Evolutionary conservation across 2,797 vertebrate species (phyloP).

Genomic region (Mormyrops attenuatus): DNA sequence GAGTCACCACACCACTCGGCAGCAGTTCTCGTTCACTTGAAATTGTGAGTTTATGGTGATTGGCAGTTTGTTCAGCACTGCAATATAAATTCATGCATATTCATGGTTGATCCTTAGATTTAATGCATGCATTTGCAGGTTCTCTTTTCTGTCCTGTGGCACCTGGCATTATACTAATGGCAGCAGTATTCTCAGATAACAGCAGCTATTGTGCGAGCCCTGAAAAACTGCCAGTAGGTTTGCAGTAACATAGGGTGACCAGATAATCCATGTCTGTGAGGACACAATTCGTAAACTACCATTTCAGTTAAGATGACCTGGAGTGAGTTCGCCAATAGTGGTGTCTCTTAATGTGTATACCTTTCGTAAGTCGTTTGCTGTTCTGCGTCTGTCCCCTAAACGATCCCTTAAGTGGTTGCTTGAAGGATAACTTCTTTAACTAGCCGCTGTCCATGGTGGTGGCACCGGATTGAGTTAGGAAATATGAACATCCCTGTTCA

Average conservation of each 20-base stretch:
- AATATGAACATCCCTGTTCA: neutral
- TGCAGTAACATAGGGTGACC: neutral
- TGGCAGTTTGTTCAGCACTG: neutral
- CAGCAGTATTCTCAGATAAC: neutral
- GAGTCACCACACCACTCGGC: neutral
- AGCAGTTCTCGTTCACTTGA: neutral
- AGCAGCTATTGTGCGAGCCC: neutral
- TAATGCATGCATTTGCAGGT: neutral
- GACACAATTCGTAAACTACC: neutral
- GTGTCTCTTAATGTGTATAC: neutral
- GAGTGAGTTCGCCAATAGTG: neutral
- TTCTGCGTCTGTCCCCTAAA: neutral
- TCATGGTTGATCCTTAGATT: neutral
- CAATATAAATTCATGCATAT: constrained; percentile 1
- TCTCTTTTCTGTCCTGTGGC: neutral
- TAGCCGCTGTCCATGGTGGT: neutral
- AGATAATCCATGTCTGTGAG: neutral
- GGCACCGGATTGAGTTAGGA: neutral
- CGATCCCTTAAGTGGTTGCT: neutral
- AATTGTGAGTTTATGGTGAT: neutral
- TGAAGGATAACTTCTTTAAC: neutral
- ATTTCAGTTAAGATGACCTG: neutral
- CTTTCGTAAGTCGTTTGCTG: neutral
- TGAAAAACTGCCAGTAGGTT: neutral
- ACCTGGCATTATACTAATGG: neutral